Percentiles rank a stretch among this genome's conserved stretches.
Conservation (phyloP, 2,797 vertebrate species). For the Onychomys torridus region DNA sequence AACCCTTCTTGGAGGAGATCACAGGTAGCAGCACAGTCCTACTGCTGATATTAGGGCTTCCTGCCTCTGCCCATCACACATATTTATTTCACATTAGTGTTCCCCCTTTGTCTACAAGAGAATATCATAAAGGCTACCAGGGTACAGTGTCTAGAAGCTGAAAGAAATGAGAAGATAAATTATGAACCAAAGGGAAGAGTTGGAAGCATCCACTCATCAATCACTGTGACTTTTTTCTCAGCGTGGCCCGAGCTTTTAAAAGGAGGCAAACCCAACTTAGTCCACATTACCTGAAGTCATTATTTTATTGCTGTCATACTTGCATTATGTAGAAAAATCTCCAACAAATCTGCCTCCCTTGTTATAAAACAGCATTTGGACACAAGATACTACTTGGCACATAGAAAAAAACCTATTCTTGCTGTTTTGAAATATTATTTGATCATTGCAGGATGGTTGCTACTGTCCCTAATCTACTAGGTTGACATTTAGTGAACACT, state of each 20-base stretch:
- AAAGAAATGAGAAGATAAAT: background rate
- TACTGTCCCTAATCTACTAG: background rate
- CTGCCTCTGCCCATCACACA: too few species aligned
- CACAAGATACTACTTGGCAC: background rate
- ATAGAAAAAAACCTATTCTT: background rate
- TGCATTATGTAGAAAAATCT: background rate
- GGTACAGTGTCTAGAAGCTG: background rate
- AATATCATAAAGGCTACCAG: background rate
- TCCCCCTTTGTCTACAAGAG: background rate
- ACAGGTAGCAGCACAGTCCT: background rate
- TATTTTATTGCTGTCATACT: background rate
- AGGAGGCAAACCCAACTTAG: background rate
- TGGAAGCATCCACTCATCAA: background rate
- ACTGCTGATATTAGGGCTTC: background rate
- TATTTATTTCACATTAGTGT: background rate
- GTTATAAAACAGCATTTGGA: slow-evolving; percentile 55
- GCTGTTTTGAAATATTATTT: slow-evolving; percentile 40
- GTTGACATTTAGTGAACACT: slow-evolving; percentile 26
- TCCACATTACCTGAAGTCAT: background rate
- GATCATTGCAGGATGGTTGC: background rate
- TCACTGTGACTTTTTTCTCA: background rate
- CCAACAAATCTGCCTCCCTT: background rate
- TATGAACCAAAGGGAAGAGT: background rate
- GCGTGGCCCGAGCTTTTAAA: background rate
- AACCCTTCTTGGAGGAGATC: background rate